phyloP scores from a whole-genome alignment of 2,113 vertebrate genomes.

The Todiramphus saurophagus region DNA sequence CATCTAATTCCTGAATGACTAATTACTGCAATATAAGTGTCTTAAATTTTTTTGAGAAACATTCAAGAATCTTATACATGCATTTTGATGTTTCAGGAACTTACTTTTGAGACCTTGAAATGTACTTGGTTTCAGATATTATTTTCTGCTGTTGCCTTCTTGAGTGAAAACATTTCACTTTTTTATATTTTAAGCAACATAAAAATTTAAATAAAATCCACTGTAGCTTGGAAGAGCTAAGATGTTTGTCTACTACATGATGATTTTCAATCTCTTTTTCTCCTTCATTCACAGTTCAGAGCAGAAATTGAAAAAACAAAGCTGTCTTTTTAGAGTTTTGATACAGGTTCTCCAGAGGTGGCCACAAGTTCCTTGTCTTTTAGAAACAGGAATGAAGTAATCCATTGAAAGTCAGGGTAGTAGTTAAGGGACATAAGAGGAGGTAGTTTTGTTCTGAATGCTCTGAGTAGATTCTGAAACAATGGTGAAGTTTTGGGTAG shows the following conservation, averaged over 20 bases:
- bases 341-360: accelerated
- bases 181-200: not conserved
- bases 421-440: not conserved
- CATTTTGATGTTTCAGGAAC: not conserved
- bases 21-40: not conserved
- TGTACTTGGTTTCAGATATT: accelerated
- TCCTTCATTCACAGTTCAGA: not conserved
- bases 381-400: not conserved
- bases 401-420: not conserved
- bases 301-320: not conserved
- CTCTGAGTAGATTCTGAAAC: not conserved
- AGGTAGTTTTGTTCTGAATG: not conserved
- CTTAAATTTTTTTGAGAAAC: not conserved
- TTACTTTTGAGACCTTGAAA: not conserved
- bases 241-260: not conserved
- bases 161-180: not conserved
- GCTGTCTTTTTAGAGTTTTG: not conserved
- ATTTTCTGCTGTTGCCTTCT: not conserved
- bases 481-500: not conserved
- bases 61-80: not conserved
- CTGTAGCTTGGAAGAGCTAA: not conserved
- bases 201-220: not conserved
- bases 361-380: not conserved
- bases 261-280: not conserved
- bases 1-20: not conserved